Base-by-base conservation (phyloP, 2,113 vertebrate genomes). In the Proteles cristata region DNA sequence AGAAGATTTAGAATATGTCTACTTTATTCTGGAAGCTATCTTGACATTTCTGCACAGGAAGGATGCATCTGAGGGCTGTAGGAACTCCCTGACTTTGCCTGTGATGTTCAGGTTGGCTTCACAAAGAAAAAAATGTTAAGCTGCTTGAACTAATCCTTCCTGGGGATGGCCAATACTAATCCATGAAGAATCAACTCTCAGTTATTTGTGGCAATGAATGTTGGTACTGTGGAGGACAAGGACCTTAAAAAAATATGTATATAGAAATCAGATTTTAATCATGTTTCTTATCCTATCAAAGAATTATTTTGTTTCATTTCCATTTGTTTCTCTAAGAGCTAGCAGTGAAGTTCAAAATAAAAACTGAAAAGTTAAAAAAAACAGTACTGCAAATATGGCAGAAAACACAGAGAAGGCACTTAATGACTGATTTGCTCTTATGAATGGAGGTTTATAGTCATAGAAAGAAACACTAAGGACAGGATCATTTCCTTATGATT, bases 101-200 rank as follows among this genome's bases (percentile, higher is more conserved):
- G 10, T 53, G 76, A 66, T 5, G 15, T 50, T 96, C 19, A 66
- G 17, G 55, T 90, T 92, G 82, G 5, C 50, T 94, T 94, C 17
- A 76, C 76, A 84, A 74, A 61, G 58, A 23, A 61, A 61, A 58
- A 58, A 58, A 58, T 48, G 15, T 53, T 93, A 97, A 93, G 96
- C 43, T 93, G 33, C 17, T 71, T 35, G 82, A 97, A 93, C 71
- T 93, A 97, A 97, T 96, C 84, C 48, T 88, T 91, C 79, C 66
- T 74, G 74, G 71, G 76, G 2, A 45, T 50, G 14, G 23, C 11
- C 43, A 68, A 26, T 19, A 88, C 71, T 92, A 94, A 94, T 85
- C n/a, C 85, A 68, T 55, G 88, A 94, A 95, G n/a, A 83, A 94
- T 85, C 43, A 80, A 28, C 55, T 77, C 17, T 77, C 35, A 65